A percentile compares a stretch with the other conserved stretches of the same genome.
These are phyloP conservation scores for Pyrrhosoma nymphula DNA, from an alignment of 2,888 invertebrate genomes.

Conservation along the genomic window DNA sequence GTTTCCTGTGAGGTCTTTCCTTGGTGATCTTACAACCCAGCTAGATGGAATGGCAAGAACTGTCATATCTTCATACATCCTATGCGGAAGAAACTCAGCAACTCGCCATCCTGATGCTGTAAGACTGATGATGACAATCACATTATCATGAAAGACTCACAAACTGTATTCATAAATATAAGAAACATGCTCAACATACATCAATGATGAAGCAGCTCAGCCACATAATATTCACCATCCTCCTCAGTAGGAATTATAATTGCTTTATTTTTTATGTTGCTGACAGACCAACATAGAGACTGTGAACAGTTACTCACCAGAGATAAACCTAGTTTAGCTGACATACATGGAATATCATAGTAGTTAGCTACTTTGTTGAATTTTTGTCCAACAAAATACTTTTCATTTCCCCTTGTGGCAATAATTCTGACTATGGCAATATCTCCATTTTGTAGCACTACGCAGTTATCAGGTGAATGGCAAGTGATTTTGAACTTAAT, in stretches of 20 bases:
- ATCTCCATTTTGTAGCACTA: too few relatives aligned
- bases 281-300: not conserved
- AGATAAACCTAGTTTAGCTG: not conserved
- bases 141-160: not conserved
- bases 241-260: not conserved
- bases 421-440: too few relatives aligned
- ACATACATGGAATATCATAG: too few relatives aligned
- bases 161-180: too few relatives aligned
- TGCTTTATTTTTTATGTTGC: not conserved
- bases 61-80: slow-evolving; percentile 1
- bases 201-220: too few relatives aligned
- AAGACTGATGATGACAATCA: not conserved
- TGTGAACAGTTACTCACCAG: not conserved
- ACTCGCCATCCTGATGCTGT: not conserved
- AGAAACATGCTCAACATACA: too few relatives aligned
- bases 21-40: not conserved
- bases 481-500: not conserved
- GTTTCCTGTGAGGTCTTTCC: not conserved
- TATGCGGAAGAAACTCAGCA: not conserved
- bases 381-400: too few relatives aligned
- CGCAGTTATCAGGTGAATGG: not conserved
- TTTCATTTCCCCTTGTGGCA: too few relatives aligned
- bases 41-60: not conserved
- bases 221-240: not conserved
- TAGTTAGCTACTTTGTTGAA: too few relatives aligned